Evolutionary conservation across 2,888 invertebrate species (phyloP), one percentile per base, ranked within the genome.

Genomic region (Drosophila atripex): DNA sequence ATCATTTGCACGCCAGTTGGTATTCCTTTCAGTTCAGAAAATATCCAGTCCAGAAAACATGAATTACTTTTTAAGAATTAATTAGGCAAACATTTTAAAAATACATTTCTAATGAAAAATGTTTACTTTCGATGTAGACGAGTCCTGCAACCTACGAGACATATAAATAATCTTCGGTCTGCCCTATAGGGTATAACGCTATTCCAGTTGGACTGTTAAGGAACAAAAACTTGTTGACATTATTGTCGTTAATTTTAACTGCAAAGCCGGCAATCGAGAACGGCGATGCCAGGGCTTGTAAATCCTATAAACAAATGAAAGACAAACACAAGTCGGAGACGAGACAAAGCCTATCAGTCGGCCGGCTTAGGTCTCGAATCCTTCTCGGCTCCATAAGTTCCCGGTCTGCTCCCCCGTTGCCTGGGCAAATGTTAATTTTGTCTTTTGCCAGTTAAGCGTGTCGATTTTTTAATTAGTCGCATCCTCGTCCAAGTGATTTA

Each of bases 381-480:
- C 43, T 43, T 43, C 43, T 21, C 30, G 60, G 43, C 41, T 50
- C 9, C 53, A 3, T 30, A 38, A 51, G 38, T 63, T 65, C 65
- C 65, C 25, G 25, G 41, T 30, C 32, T 30, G 64, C 66, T 46
- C 54, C 16, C 66, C 63, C 66, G 54, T 66, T 53, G 64, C 39
- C 64, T 66, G 47, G 70, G 80, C 74, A 74, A 85, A 88, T 88
- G 84, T 88, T 86, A 88, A 84, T 85, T 88, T 77, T 71, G 86
- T 75, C 87, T 86, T 75, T 78, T 77, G 88, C 86, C 86, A 84
- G 88, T 84, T 85, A 80, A 86, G 85, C 88, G 85, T 85, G 85
- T 84, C 88, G 88, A 85, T 85, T 85, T 85, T 85, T 85, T 85
- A 85, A 85, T 85, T 85, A 85, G 88, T 86, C 88, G 78, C 86